These are phyloP conservation scores for Spilosoma lubricipeda DNA, from an alignment of 2,888 invertebrate species.

Conservation along the genomic window DNA sequence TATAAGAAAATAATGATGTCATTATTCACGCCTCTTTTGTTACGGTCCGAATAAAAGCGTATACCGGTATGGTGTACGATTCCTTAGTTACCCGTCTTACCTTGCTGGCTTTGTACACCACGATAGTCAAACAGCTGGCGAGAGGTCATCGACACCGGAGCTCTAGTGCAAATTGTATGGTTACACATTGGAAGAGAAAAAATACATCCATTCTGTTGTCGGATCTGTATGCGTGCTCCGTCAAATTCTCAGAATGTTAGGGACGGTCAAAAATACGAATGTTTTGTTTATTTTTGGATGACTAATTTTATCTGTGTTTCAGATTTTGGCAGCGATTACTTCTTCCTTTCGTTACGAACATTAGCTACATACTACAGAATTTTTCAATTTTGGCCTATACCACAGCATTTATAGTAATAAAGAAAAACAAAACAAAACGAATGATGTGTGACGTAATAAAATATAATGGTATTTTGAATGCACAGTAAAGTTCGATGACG, in stretches of 20 bases:
- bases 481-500: slow-evolving; percentile 69
- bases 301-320: slow-evolving; percentile 56
- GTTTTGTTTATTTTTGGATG: slow-evolving; percentile 56
- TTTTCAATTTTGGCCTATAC: slow-evolving; percentile 30
- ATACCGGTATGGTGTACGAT: slow-evolving; percentile 75
- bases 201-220: slow-evolving; percentile 73
- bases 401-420: slow-evolving; percentile 19
- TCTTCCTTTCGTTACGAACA: not conserved
- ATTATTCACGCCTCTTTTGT: slow-evolving; percentile 83
- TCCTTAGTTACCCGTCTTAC: slow-evolving; percentile 77
- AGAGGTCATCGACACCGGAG: slow-evolving; percentile 78
- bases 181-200: slow-evolving; percentile 75
- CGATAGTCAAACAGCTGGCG: slow-evolving; percentile 83
- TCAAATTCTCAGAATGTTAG: slow-evolving; percentile 66
- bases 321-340: slow-evolving; percentile 38
- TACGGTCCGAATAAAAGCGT: slow-evolving; percentile 75
- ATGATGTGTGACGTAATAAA: slow-evolving; percentile 31
- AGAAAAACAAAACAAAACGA: slow-evolving; percentile 28
- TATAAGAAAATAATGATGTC: slow-evolving; percentile 78
- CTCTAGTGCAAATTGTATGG: slow-evolving; percentile 83
- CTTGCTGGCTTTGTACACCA: slow-evolving; percentile 68
- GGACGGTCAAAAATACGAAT: slow-evolving; percentile 66
- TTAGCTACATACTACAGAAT: not conserved
- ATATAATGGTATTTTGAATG: slow-evolving; percentile 63
- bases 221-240: slow-evolving; percentile 65